Conservation (phyloP, 2,888 invertebrate genomes). For the Noctua fimbriata region DNA sequence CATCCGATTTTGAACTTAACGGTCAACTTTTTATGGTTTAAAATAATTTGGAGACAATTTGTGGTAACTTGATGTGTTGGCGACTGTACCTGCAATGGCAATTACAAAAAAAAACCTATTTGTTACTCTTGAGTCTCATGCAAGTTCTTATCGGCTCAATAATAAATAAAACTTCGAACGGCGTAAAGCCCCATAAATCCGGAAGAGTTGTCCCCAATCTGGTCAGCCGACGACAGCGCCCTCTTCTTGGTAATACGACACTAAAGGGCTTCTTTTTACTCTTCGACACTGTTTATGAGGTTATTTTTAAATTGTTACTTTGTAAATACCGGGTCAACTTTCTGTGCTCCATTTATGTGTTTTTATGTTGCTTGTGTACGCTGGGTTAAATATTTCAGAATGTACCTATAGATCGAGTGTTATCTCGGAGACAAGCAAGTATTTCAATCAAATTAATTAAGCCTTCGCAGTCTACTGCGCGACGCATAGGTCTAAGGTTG, state of each 20-base stretch:
- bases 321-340: constrained; percentile 24
- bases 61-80: too few relatives aligned
- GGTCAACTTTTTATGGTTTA: too few relatives aligned
- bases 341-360: not conserved
- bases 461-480: not conserved
- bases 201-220: constrained; percentile 68
- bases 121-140: not conserved
- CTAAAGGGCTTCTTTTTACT: constrained; percentile 52
- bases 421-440: not conserved
- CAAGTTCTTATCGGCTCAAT: not conserved
- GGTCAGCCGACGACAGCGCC: constrained; percentile 55
- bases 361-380: not conserved
- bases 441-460: not conserved
- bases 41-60: too few relatives aligned
- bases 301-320: constrained; percentile 35
- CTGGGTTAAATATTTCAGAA: not conserved
- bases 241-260: constrained; percentile 52
- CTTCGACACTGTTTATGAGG: constrained; percentile 6
- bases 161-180: constrained; percentile 7
- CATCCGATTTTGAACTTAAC: too few relatives aligned
- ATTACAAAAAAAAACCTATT: not conserved
- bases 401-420: not conserved
- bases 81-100: too few relatives aligned
- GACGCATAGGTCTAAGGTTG: not conserved
- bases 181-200: constrained; percentile 66